Conservation (phyloP, 1,140 invertebrate species). For the Ceratitis capitata region DNA sequence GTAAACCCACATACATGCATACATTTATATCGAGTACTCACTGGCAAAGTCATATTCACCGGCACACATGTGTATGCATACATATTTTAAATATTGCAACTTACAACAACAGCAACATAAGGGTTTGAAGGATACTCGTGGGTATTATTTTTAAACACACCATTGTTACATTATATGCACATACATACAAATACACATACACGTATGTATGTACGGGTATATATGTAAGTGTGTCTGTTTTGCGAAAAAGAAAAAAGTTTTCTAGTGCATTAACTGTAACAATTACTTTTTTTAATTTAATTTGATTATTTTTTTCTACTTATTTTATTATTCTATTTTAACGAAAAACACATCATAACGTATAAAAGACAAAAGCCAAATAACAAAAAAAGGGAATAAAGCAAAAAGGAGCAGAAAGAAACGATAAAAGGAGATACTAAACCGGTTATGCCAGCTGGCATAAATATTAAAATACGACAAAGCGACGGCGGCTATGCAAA, state of each 20-base stretch:
- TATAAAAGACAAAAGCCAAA: background rate
- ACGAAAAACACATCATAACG: slow-evolving; percentile 1
- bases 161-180: background rate
- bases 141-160: slow-evolving; percentile 11
- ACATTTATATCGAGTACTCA: too few relatives aligned
- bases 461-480: slow-evolving; percentile 22
- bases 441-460: slow-evolving; percentile 33
- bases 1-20: background rate
- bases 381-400: background rate
- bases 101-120: background rate
- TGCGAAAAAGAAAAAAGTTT: slow-evolving; percentile 35
- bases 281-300: background rate
- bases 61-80: background rate
- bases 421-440: slow-evolving; percentile 16
- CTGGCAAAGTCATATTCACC: background rate
- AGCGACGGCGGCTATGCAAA: slow-evolving; percentile 12
- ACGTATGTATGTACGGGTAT: background rate
- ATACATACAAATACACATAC: background rate
- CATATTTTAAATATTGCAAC: slow-evolving; percentile 7
- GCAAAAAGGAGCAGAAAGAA: too few relatives aligned
- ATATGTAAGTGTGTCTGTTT: background rate
- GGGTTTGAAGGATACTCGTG: slow-evolving; percentile 21
- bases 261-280: slow-evolving; percentile 25
- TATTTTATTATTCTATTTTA: background rate
- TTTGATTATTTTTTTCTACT: background rate